Percentiles rank a stretch among this genome's conserved stretches.
Conservation (phyloP, 2,888 invertebrate species). For the Autographa pulchrina region DNA sequence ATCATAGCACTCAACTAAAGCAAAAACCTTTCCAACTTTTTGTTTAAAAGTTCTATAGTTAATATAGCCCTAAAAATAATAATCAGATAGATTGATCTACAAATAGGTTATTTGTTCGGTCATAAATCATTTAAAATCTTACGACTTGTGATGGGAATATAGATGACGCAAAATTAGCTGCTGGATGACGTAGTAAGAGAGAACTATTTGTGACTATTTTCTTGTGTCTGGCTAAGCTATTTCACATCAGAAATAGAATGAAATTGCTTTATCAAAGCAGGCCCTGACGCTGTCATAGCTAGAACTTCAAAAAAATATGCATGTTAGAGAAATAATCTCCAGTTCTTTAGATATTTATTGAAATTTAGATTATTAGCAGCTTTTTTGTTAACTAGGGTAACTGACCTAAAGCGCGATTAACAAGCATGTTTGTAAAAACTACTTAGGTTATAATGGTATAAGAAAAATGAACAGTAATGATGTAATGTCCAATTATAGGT, state of each 20-base stretch:
- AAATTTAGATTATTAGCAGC: not conserved
- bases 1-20: not conserved
- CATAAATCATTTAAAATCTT: not conserved
- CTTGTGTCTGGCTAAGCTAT: no score
- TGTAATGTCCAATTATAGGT: conserved; percentile 39
- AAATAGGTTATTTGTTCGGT: not conserved
- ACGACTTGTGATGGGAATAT: not conserved
- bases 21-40: not conserved
- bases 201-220: no score
- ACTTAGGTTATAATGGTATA: conserved; percentile 13
- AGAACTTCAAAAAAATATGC: no score
- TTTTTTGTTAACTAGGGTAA: conserved; percentile 17
- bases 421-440: conserved; percentile 22
- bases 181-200: no score
- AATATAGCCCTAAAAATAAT: not conserved
- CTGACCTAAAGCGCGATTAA: conserved; percentile 37
- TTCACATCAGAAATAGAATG: no score
- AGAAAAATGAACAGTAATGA: conserved; percentile 32
- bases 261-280: no score
- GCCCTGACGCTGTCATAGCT: no score
- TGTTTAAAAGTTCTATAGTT: not conserved
- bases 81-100: no score
- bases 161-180: not conserved
- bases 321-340: no score
- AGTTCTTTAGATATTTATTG: not conserved